Base-by-base conservation (phyloP, 2,888 invertebrate genomes). In the Yponomeuta malinellus region DNA sequence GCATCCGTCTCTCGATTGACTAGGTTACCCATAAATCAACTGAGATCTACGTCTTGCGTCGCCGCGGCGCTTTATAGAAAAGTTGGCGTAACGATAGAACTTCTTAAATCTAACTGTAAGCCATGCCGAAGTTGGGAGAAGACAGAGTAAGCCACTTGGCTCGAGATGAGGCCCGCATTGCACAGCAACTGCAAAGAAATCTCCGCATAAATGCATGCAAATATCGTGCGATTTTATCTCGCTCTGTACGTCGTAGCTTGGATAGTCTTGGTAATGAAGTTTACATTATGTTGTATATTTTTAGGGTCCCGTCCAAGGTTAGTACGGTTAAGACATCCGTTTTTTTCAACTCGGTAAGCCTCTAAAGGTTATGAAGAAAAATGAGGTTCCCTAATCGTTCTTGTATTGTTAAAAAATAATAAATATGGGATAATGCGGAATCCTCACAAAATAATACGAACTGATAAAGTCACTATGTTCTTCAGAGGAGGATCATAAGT, bases 11-110 rank as follows among this genome's bases (percentile, higher is more conserved):
- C 52, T 15, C 52, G 9, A 43, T n/a, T 33, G 43, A 74, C 74
- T 74, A 73, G 73, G 66, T 72, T 73, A 74, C 72, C 73, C 81
- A 82, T 85, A 85, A 83, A 85, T 85, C 84, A 84, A 83, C 79
- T 82, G 81, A 80, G 82, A 82, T 74, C 81, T 83, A 10, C 43
- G 81, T 78, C 80, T 72, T 76, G 77, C 80, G 81, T 80, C 83
- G 78, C 75, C 79, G 77, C 76, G 73, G 77, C 78, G 76, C 77
- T 76, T 77, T 86, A 83, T 83, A 84, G 82, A 84, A 86, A 88
- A 84, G 79, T 87, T 87, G 52, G 52, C 72, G 77, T 86, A 87
- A 87, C 87, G 86, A 85, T 83, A 79, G 79, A 88, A 88, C 82
- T 88, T 87, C 76, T 78, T 76, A 72, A 72, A 73, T 73, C 72